Percentiles rank a stretch among this genome's conserved stretches.
Evolutionary conservation across 2,113 vertebrate species (phyloP).

Genomic region (Microtus pennsylvanicus): DNA sequence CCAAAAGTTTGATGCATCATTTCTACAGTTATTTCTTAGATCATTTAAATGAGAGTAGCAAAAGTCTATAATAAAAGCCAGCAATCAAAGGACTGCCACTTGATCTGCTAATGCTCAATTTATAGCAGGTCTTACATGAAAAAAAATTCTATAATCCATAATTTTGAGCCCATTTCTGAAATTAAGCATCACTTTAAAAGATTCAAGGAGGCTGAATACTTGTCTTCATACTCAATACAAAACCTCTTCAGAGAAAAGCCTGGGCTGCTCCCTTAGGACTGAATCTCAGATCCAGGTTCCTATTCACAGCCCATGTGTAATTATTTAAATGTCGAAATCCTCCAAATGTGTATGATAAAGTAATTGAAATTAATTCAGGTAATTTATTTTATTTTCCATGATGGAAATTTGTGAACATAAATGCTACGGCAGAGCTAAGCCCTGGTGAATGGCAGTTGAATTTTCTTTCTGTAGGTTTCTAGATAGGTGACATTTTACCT

Average conservation of each 20-base stretch:
- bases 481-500: neutral
- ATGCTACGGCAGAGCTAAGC: constrained; percentile 52
- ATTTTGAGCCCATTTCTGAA: constrained; percentile 52
- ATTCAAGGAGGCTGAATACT: constrained; percentile 59
- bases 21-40: constrained; percentile 39
- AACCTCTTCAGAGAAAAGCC: constrained; percentile 55
- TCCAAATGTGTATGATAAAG: constrained; percentile 61
- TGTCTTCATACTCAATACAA: constrained; percentile 37
- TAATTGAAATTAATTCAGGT: constrained; percentile 63
- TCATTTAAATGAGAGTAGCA: constrained; percentile 55
- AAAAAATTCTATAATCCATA: neutral
- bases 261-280: neutral
- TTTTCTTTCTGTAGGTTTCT: neutral
- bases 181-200: constrained; percentile 50
- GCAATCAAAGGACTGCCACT: constrained; percentile 6
- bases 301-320: constrained; percentile 13
- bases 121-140: neutral
- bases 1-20: neutral
- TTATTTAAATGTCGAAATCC: constrained; percentile 75
- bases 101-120: constrained; percentile 57
- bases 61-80: neutral
- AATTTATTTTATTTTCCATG: constrained; percentile 69
- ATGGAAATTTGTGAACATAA: constrained; percentile 57
- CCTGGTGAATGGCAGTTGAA: neutral
- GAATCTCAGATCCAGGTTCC: constrained; percentile 48